phyloP scores from a whole-genome alignment of 2,113 vertebrate species.

The Uria aalge region DNA sequence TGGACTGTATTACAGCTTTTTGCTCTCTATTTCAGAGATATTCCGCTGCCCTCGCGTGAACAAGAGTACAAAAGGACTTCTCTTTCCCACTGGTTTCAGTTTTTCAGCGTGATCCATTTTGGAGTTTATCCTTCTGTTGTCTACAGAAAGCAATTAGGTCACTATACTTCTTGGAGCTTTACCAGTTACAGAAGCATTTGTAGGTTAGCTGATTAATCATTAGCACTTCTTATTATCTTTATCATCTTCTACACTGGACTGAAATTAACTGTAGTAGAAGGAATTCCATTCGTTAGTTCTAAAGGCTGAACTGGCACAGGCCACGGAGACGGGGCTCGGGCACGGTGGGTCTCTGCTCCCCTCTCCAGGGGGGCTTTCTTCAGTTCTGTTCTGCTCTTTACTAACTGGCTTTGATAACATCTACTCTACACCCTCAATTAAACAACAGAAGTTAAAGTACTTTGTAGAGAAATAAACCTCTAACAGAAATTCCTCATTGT shows the following conservation, averaged over 20 bases:
- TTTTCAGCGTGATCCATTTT: neutral
- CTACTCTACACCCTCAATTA: neutral
- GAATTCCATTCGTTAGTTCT: neutral
- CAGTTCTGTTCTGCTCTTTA: neutral
- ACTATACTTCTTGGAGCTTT: neutral
- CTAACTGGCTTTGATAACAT: neutral
- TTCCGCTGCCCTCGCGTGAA: neutral
- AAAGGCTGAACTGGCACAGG: neutral
- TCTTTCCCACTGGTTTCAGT: neutral
- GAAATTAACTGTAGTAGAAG: neutral
- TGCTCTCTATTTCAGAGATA: neutral
- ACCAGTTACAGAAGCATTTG: neutral
- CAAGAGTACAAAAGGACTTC: neutral
- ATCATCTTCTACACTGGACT: neutral
- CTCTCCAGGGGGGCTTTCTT: neutral
- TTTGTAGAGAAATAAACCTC: neutral
- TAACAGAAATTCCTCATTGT: neutral
- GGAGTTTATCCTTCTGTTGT: neutral
- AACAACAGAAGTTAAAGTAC: neutral
- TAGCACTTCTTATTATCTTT: neutral
- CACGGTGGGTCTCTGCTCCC: neutral
- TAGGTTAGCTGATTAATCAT: neutral
- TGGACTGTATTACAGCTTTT: neutral
- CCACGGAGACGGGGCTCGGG: accelerated
- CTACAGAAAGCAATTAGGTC: neutral